Base-by-base conservation (phyloP, 2,888 invertebrate species). In the Charanyca ferruginea region DNA sequence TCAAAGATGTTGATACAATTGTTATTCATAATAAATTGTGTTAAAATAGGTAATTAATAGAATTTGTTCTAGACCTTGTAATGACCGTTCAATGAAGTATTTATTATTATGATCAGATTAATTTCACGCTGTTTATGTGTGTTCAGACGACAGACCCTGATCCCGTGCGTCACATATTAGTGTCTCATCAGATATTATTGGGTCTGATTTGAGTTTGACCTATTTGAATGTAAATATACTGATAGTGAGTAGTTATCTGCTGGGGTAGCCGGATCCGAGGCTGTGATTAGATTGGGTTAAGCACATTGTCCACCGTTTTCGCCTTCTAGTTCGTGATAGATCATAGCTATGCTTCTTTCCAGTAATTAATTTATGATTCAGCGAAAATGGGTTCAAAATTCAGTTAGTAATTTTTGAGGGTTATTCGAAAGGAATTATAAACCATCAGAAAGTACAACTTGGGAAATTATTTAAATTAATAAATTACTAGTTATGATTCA, bases 101-200 rank as follows among this genome's bases (percentile, higher is more conserved):
- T 47, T 52, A 38, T 61, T 66, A 66, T 66, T 69, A 62, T 53
- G 45, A 23, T 38, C 47, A 58, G 62, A 69, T 72, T 67, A 62
- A 64, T 53, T 73, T 55, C 77, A 76, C 72, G 79, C 69, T 83
- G 82, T 84, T 85, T 81, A 81, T 79, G 74, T 64, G 69, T 54
- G 73, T 75, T 74, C 88, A 89, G 87, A 80, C 73, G 75, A 44
- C 66, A 71, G 60, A 51, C 69, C 88, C 89, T 91, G 91, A 84
- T 89, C 61, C n/a, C 66, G 82, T 85, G 87, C 91, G 91, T 90
- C 90, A 91, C 76, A 53, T 64, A 57, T 63, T 63, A 52, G 61
- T 79, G 59, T 78, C 78, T 72, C 71, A 71, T 75, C 65, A 81
- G 87, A 90, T 90, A 87, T 78, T 83, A 78, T 77, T 80, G 83